Evolutionary conservation across 2,113 vertebrate species (phyloP), one percentile per base, ranked within the genome.

Genomic region (Rhinolophus ferrumequinum): DNA sequence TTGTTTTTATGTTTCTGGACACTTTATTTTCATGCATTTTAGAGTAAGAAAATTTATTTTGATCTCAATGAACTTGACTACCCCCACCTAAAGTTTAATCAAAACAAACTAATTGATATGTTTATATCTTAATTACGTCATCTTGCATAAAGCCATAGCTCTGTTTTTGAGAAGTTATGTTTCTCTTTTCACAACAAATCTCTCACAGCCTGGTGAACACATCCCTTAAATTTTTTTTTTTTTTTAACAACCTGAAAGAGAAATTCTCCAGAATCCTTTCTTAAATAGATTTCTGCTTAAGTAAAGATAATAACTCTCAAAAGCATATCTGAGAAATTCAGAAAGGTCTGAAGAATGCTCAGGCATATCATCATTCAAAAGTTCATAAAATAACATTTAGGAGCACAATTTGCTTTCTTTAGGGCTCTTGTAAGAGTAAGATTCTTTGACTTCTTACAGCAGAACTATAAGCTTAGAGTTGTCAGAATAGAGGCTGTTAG

Each of bases 251-350:
- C 13, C 22, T 64, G 13, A 60, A 87, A 90, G 11, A 30, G 38
- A 92, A 94, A 60, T 41, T 81, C 22, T 90, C 41, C 33, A 79
- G 22, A 84, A 84, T 70, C 24, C 44, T 67, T 90, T 38, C 44
- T 41, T 66, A 92, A 44, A 94, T 47, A 85, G 30, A 87, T 54
- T 67, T 21, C 18, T 77, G 72, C 60, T 90, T 89, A 83, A 94
- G 50, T 30, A 85, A 84, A 50, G 33, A 72, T 93, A 66, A 77
- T 9, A 76, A 41, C 15, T 81, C 38, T 94, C 26, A 64, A 77
- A 88, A 26, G 60, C 24, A 54, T 83, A 67, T 56, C 35, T 67
- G 58, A 89, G 10, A 92, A 93, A 75, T 83, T 93, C 14, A 80
- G 69, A 90, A 92, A 50, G 67, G 24, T 19, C 52, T 93, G 15